Conservation (phyloP, 2,888 invertebrate genomes). For the Furcula furcula region DNA sequence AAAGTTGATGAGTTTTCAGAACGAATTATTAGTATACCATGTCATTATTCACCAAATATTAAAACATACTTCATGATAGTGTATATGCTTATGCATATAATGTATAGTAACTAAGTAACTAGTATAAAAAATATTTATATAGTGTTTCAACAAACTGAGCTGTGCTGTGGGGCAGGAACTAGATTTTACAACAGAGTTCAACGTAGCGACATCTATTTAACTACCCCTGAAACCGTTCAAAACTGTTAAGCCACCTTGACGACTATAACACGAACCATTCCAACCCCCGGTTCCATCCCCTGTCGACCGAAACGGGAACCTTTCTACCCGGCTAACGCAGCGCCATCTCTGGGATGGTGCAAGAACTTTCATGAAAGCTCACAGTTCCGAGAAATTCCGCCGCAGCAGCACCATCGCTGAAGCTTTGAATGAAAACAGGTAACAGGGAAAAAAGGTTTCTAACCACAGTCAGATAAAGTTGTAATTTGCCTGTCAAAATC, state of each 20-base stretch:
- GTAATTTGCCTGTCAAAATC: constrained; percentile 39
- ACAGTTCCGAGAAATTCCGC: constrained; percentile 58
- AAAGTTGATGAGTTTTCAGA: too few species aligned
- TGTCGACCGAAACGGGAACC: constrained; percentile 29
- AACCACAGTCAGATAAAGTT: constrained; percentile 35
- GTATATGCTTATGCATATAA: too few species aligned
- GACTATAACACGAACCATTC: constrained; percentile 30
- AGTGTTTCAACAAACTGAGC: too few species aligned
- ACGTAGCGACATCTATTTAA: constrained; percentile 47
- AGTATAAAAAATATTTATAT: too few species aligned
- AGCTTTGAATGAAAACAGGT: constrained; percentile 71
- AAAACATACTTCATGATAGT: too few species aligned
- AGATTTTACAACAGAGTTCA: too few species aligned
- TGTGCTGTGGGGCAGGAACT: too few species aligned
- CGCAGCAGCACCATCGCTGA: constrained; percentile 43
- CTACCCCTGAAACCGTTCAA: constrained; percentile 22
- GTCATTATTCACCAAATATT: too few species aligned
- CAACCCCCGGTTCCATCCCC: constrained; percentile 42
- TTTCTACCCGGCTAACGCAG: constrained; percentile 33
- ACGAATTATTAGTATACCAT: too few species aligned
- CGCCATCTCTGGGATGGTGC: constrained; percentile 71
- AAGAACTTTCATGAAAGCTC: constrained; percentile 59
- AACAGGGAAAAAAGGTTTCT: constrained; percentile 39
- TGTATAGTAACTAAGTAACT: too few species aligned
- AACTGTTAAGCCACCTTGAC: constrained; percentile 31